Base-by-base conservation (phyloP, 2,888 invertebrate species). In the Napeogenes sylphis region DNA sequence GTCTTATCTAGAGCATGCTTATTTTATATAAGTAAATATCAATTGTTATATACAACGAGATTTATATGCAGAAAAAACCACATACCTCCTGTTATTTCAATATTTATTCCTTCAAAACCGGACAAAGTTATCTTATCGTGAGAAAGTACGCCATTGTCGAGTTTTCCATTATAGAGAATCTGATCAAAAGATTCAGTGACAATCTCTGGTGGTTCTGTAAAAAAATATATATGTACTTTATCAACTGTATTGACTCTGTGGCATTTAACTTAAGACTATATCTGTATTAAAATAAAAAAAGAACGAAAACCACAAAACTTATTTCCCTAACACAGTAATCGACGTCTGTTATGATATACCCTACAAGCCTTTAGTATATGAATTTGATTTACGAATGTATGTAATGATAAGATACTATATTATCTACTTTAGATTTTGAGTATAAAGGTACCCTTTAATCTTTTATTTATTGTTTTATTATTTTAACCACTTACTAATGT, bases 51-150 rank as follows among this genome's bases (percentile, higher is more conserved):
- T 55, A 21, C 21, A 21, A 21, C 21, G 21, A 21, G 21, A 21
- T 21, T 21, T 35, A 35, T 35, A 35, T 35, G 4, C 35, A 5
- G 35, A 35, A 35, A 35, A 35, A 35, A 35, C 35, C 56, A 62
- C 69, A 73, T 78, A 87, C 87, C 80, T 70, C 88, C 87, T 56
- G 69, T 45, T 55, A 85, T 42, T 4, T 75, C 68, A n/a, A 89
- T 66, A 45, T 55, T 69, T 13, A 71, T 70, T 66, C 78, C 83
- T 62, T 67, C 62, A 61, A 75, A 83, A 33, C 78, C 79, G 33
- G 64, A 65, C 53, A 87, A 47, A n/a, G 66, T 72, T 46, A 89
- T 86, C 0, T 59, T 45, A 64, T 86, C 88, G 70, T 89, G 88
- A 56, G 65, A 68, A 2, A 87, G 74, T 10, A 63, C 64, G 55